A percentile compares a stretch with the other conserved stretches of the same genome.
Evolutionary conservation across 1,140 invertebrate species (phyloP).

Genomic region (Drosophila ironensis): DNA sequence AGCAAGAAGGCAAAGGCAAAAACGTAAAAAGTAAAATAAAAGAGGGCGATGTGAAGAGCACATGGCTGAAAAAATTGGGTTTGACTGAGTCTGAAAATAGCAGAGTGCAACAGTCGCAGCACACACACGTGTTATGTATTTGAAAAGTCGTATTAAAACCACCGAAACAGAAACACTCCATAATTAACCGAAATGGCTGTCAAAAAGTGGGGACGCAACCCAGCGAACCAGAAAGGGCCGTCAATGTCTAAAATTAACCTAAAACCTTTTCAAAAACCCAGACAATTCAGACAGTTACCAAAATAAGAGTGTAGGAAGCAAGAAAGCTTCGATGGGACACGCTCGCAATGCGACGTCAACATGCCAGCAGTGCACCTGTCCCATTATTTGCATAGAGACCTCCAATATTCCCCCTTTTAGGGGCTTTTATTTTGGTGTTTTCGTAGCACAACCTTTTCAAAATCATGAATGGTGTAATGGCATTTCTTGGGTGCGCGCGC

Average conservation of each 20-base stretch:
- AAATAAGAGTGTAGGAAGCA: constrained; percentile 1
- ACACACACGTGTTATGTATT: constrained; percentile 60
- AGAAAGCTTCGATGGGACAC: constrained; percentile 27
- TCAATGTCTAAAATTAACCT: constrained; percentile 41
- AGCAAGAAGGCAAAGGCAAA: constrained; percentile 1
- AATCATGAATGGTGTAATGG: constrained; percentile 54
- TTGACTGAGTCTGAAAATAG: constrained; percentile 69
- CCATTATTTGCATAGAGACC: constrained; percentile 19
- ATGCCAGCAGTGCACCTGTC: constrained; percentile 56
- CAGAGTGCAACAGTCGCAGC: constrained; percentile 43
- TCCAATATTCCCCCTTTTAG: neutral
- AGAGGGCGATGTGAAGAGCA: constrained; percentile 40
- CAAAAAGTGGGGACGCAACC: constrained; percentile 11
- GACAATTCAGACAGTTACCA: constrained; percentile 10
- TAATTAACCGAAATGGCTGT: constrained; percentile 16
- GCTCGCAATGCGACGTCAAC: constrained; percentile 36
- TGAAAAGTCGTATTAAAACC: constrained; percentile 17
- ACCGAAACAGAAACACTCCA: constrained; percentile 8
- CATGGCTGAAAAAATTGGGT: constrained; percentile 55
- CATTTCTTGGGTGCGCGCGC: constrained; percentile 19
- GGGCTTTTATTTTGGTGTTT: neutral
- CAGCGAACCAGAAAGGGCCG: constrained; percentile 18
- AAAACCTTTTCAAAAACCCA: constrained; percentile 29
- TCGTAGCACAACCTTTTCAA: neutral
- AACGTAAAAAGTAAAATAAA: constrained; percentile 2